Base-by-base conservation (phyloP, 2,888 invertebrate genomes). In the Drosophila fungiperda region DNA sequence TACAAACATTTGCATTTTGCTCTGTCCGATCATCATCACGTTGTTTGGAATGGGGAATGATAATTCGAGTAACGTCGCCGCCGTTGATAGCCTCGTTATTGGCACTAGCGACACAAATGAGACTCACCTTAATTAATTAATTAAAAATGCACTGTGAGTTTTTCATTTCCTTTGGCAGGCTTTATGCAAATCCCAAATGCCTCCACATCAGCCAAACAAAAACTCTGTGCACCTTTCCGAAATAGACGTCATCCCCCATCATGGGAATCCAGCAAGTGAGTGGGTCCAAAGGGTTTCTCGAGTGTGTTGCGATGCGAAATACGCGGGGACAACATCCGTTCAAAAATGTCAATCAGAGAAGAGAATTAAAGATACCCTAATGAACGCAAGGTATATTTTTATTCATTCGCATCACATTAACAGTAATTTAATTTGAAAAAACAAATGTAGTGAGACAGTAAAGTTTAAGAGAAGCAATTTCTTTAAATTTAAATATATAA, bases 71-170 rank as follows among this genome's bases (percentile, higher is more conserved):
- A 36, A 45, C 52, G 64, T 58, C 63, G 64, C 60, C 63, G 64
- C 60, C 74, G 90, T 82, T 90, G 89, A 90, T 87, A 78, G 90
- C 75, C 84, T 87, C 76, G 82, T 84, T 87, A 87, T 89, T 88
- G 90, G 78, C 73, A 76, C 68, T 57, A 63, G 55, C 38, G 59
- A 65, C 17, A 42, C 36, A 70, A 48, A 42, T 68, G 60, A 35
- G 60, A 70, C 68, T 86, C 60, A 71, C 79, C 81, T 87, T 87
- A 87, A 87, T 87, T 87, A 87, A 90, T 90, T 87, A 87, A 87
- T 87, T 90, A 89, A 89, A 90, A 87, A 87, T 87, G 87, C 90
- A 73, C 65, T 65, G 54, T 63, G 60, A 70, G 64, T 64, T 79
- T 80, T 54, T 49, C 36, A 45, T 57, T 73, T 87, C 45, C 23